Conservation (phyloP, 2,113 vertebrate species). For the Lampris incognitus region DNA sequence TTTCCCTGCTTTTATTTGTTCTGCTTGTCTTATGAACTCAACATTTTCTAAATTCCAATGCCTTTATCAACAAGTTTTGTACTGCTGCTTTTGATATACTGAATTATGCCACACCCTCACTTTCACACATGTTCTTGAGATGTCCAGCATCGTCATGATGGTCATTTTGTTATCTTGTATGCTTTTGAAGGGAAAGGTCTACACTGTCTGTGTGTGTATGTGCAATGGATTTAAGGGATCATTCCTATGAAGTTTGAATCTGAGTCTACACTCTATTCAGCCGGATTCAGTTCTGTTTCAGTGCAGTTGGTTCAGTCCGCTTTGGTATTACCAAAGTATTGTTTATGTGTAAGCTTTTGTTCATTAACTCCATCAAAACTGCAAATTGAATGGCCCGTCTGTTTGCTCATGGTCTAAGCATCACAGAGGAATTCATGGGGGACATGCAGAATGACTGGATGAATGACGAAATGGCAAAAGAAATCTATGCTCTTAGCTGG, state of each 20-base stretch:
- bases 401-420: not conserved
- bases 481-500: not conserved
- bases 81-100: not conserved
- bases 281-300: constrained; percentile 11
- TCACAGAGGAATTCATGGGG: not conserved
- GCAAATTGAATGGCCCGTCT: not conserved
- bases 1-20: constrained; percentile 3
- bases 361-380: not conserved
- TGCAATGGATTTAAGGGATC: not conserved
- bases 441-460: not conserved
- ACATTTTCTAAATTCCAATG: not conserved
- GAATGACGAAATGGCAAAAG: not conserved
- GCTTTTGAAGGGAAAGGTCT: constrained; percentile 19
- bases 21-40: not conserved
- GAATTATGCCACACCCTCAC: not conserved
- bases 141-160: not conserved
- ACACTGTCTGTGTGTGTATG: not conserved
- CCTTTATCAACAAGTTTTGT: not conserved
- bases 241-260: not conserved
- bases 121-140: not conserved
- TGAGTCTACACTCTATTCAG: not conserved
- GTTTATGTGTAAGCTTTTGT: too few relatives aligned
- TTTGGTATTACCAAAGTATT: too few relatives aligned
- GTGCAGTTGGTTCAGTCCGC: constrained; percentile 6
- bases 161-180: not conserved